phyloP scores from a whole-genome alignment of 2,888 invertebrate species.

The Melipona beecheii region DNA sequence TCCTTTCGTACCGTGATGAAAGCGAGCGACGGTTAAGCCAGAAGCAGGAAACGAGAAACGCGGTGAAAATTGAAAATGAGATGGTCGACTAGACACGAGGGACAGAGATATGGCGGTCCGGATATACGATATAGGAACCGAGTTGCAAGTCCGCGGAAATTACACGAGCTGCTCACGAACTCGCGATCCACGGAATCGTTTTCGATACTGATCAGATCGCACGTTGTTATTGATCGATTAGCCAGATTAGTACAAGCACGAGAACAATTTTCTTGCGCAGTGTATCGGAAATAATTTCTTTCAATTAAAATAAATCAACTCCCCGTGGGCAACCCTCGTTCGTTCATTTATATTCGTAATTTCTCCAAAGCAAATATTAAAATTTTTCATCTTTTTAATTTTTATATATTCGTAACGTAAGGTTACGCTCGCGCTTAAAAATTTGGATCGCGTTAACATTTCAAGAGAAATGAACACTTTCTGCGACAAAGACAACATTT shows the following conservation, averaged over 20 bases:
- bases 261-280: not conserved
- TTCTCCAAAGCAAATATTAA: not conserved
- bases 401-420: too few relatives aligned
- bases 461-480: too few relatives aligned
- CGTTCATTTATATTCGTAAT: not conserved
- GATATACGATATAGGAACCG: slow-evolving; percentile 71
- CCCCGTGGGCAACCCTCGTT: too few relatives aligned
- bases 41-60: slow-evolving; percentile 83
- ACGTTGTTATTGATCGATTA: not conserved
- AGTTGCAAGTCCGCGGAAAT: slow-evolving; percentile 71
- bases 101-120: slow-evolving; percentile 71
- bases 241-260: too few relatives aligned
- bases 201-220: not conserved
- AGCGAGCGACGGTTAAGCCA: slow-evolving; percentile 42
- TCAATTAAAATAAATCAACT: not conserved
- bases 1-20: slow-evolving; percentile 45
- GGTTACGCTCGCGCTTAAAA: too few relatives aligned
- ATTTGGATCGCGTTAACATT: too few relatives aligned
- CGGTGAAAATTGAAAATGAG: slow-evolving; percentile 84
- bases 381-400: too few relatives aligned
- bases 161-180: slow-evolving; percentile 65
- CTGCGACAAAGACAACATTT: too few relatives aligned
- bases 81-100: slow-evolving; percentile 74
- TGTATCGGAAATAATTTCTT: not conserved
- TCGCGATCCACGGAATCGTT: not conserved